Evolutionary conservation across 2,888 invertebrate genomes (phyloP).

Genomic region (Tenthredo livida): DNA sequence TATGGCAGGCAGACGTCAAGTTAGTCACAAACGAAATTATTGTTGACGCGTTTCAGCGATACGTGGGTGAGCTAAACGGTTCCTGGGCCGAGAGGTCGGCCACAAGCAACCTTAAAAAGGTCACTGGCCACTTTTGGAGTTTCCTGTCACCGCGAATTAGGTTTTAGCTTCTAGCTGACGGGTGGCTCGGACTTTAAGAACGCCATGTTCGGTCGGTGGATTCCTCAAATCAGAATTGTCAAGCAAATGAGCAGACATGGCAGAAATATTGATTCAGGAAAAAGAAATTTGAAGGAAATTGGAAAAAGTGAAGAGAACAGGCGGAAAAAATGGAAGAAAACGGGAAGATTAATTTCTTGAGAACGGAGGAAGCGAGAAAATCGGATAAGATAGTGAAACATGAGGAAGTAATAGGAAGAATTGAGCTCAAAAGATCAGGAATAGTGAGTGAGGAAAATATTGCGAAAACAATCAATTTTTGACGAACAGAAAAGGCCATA

Average conservation of each 20-base stretch:
- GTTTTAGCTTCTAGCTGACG: slow-evolving; percentile 3
- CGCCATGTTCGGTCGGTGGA: background rate
- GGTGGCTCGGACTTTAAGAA: background rate
- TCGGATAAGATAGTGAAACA: too few relatives aligned
- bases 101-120: slow-evolving; percentile 27
- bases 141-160: slow-evolving; percentile 30
- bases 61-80: slow-evolving; percentile 25
- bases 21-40: slow-evolving; percentile 12
- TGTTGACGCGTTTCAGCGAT: background rate
- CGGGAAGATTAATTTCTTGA: background rate
- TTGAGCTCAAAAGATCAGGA: too few relatives aligned
- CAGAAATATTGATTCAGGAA: background rate
- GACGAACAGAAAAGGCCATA: background rate
- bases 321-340: background rate
- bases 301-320: background rate
- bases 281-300: background rate
- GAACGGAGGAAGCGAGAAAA: background rate
- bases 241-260: background rate
- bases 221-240: background rate
- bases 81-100: slow-evolving; percentile 13
- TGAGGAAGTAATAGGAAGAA: too few relatives aligned
- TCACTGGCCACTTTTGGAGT: slow-evolving; percentile 42
- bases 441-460: too few relatives aligned
- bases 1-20: background rate
- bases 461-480: too few relatives aligned